Evolutionary conservation across 2,888 invertebrate species (phyloP), one percentile per base, ranked within the genome.

Genomic region (Polietes domitor): DNA sequence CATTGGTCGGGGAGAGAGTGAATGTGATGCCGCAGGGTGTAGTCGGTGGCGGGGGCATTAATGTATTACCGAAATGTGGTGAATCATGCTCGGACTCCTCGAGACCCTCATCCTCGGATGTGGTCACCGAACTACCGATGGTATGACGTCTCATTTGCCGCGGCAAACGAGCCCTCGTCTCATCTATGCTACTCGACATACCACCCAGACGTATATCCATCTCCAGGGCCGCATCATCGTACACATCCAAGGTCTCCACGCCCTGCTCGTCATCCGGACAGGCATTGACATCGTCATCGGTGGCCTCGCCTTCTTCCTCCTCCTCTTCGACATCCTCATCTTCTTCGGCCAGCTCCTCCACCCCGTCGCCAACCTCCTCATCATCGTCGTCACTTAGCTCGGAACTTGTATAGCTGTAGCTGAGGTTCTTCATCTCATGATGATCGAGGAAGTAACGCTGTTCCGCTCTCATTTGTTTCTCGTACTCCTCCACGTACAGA

Each of bases 401-500:
- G 28, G 93, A 93, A 43, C 93, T 93, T 61, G 92, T 92, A 79
- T 93, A 93, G 88, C 93, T 94, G 83, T 93, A 93, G 86, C 93
- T 93, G 74, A 93, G 90, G n/a, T 92, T 91, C 19, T 87, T 88
- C 24, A 90, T 85, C 85, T 92, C 92, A 1, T 90, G 90, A 75
- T 91, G 89, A 70, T 91, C 91, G 47, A 90, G 89, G 21, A 91
- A 91, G 84, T 89, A 91, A 6, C 91, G 89, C 81, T 91, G 90
- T 28, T 92, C 92, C 15, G 92, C 92, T 6, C 92, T 91, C 85
- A 93, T 93, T 79, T 94, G 93, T 80, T 94, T 94, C 86, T 94
- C 93, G 93, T 96, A 96, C 88, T 96, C 95, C 89, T 96, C 96
- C 91, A 96, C 92, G 88, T 96, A 96, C 37, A 94, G 93, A 91